Conservation (phyloP, 1,140 invertebrate genomes). For the Temnothorax longispinosus region DNA sequence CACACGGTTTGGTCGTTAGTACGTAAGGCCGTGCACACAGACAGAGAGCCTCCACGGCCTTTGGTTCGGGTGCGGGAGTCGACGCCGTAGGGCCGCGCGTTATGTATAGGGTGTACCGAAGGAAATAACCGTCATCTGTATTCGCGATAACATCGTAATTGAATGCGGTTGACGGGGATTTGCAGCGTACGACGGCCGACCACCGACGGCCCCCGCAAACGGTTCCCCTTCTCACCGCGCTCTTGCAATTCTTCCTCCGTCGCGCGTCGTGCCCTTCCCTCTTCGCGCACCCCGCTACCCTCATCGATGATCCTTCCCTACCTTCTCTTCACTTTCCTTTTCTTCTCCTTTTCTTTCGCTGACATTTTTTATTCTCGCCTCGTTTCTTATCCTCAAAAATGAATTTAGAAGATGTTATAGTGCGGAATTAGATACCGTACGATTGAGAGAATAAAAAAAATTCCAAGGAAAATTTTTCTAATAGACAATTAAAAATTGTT, state of each 20-base stretch:
- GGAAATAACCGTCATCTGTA: slow-evolving; percentile 88
- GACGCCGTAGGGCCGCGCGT: slow-evolving; percentile 75
- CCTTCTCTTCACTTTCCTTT: neutral
- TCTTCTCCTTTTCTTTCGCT: neutral
- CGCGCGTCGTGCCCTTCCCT: slow-evolving; percentile 30
- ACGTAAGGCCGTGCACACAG: slow-evolving; percentile 72
- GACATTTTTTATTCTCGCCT: slow-evolving; percentile 1
- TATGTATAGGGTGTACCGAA: slow-evolving; percentile 86
- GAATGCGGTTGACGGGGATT: slow-evolving; percentile 87
- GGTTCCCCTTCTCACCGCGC: slow-evolving; percentile 66
- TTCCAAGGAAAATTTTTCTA: neutral
- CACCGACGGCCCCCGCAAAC: slow-evolving; percentile 68
- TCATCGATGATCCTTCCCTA: slow-evolving; percentile 33
- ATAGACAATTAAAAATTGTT: neutral
- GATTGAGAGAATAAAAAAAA: neutral
- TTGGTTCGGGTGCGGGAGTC: slow-evolving; percentile 80
- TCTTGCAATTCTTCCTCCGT: slow-evolving; percentile 61
- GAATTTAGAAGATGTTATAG: neutral
- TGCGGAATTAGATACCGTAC: neutral
- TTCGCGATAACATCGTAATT: slow-evolving; percentile 87
- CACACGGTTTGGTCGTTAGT: slow-evolving; percentile 80
- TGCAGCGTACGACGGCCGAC: slow-evolving; percentile 81
- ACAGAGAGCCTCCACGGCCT: slow-evolving; percentile 70
- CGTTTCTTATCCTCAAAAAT: neutral
- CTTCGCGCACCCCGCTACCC: slow-evolving; percentile 1